phyloP scores from a whole-genome alignment of 2,888 invertebrate genomes.

The Mylabris sibirica region DNA sequence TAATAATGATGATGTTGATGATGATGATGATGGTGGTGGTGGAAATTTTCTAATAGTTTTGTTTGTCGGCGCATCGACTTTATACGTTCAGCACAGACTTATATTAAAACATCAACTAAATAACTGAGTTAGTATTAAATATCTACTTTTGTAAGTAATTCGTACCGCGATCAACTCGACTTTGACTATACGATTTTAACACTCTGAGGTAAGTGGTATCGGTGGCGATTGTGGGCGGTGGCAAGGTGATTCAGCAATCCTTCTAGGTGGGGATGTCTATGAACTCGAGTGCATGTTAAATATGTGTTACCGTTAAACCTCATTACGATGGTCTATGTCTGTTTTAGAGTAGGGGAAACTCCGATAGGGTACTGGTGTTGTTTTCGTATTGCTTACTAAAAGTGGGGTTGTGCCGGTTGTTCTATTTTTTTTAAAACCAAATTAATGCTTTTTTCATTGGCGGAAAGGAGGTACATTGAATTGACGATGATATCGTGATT shows the following conservation, averaged over 20 bases:
- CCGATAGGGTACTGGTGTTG: conserved; percentile 41
- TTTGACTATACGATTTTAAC: conserved; percentile 35
- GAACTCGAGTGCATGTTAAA: conserved; percentile 62
- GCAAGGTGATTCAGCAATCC: conserved; percentile 52
- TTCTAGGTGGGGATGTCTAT: conserved; percentile 57
- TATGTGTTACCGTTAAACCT: conserved; percentile 62
- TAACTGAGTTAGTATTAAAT: not conserved
- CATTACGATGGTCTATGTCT: conserved; percentile 56
- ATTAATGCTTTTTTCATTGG: conserved; percentile 65
- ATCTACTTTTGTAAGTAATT: not conserved
- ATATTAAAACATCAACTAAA: not conserved
- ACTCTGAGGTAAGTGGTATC: conserved; percentile 48
- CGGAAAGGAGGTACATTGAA: conserved; percentile 59
- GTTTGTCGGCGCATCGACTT: not conserved
- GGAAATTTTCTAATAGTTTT: not conserved
- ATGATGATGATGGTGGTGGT: not conserved
- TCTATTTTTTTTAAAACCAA: conserved; percentile 61
- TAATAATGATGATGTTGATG: not conserved
- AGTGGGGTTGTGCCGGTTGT: conserved; percentile 57
- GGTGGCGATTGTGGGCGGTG: conserved; percentile 55
- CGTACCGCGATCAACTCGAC: conserved; percentile 13
- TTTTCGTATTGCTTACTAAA: conserved; percentile 56
- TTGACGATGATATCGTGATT: conserved; percentile 54
- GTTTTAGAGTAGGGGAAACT: conserved; percentile 58
- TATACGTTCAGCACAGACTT: not conserved